A percentile compares a stretch with the other conserved stretches of the same genome.
Evolutionary conservation across 2,797 vertebrate genomes (phyloP).

Genomic region (Octomys mimax): DNA sequence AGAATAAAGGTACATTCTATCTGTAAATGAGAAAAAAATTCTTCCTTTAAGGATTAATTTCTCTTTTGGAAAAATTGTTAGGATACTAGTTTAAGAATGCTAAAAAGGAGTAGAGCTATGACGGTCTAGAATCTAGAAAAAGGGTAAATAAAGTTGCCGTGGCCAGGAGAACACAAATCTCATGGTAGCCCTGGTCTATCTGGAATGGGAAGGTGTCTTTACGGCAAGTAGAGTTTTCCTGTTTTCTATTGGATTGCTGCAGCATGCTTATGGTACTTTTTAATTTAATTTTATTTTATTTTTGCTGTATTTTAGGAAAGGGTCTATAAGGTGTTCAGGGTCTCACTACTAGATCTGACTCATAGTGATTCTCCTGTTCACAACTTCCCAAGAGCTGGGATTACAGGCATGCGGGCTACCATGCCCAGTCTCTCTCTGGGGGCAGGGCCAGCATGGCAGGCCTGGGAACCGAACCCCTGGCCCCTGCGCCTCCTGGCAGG

Average conservation of each 20-base stretch:
- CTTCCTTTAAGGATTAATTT: constrained; percentile 48
- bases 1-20: constrained; percentile 58
- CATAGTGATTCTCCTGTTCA: too few species aligned
- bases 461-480: too few species aligned
- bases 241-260: not conserved
- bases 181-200: too few species aligned
- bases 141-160: not conserved
- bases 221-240: not conserved
- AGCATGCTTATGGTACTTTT: not conserved
- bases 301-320: too few species aligned
- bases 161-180: not conserved
- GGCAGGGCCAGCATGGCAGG: too few species aligned
- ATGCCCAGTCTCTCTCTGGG: too few species aligned
- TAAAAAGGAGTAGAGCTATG: constrained; percentile 53
- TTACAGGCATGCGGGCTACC: too few species aligned
- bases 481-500: too few species aligned
- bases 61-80: constrained; percentile 62
- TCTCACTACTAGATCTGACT: too few species aligned
- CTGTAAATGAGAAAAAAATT: constrained; percentile 67
- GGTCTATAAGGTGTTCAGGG: too few species aligned
- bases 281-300: not conserved
- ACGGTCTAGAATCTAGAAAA: constrained; percentile 38
- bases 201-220: not conserved
- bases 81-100: constrained; percentile 21
- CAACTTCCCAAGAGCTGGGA: too few species aligned